A percentile compares a stretch with the other conserved stretches of the same genome.
Evolutionary conservation across 2,888 invertebrate genomes (phyloP).

Genomic region (Lasioglossum calceatum): DNA sequence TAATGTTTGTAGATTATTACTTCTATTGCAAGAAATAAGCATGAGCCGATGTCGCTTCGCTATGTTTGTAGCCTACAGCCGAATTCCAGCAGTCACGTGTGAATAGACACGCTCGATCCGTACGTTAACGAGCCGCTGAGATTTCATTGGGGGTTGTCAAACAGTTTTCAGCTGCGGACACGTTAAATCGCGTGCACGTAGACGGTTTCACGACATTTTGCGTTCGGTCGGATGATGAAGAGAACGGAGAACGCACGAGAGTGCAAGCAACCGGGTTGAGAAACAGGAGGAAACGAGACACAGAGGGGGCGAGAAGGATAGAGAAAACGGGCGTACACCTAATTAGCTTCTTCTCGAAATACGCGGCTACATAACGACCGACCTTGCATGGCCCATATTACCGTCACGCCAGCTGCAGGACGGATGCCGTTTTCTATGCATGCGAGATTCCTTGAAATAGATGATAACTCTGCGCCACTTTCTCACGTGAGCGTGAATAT

Average conservation of each 20-base stretch:
- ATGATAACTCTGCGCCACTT: conserved; percentile 30
- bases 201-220: conserved; percentile 45
- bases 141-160: conserved; percentile 46
- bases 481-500: neutral
- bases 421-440: conserved; percentile 44
- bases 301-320: conserved; percentile 8
- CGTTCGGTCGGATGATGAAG: conserved; percentile 7
- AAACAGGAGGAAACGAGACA: neutral
- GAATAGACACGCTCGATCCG: conserved; percentile 16
- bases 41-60: neutral
- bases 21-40: neutral
- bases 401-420: conserved; percentile 44
- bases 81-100: neutral
- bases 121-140: conserved; percentile 23
- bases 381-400: conserved; percentile 48
- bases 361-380: conserved; percentile 49
- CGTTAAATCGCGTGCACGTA: conserved; percentile 54
- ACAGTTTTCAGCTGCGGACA: conserved; percentile 29
- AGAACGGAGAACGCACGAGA: neutral
- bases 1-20: neutral
- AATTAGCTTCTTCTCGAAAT: conserved; percentile 63
- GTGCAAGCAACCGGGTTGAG: neutral
- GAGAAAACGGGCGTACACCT: conserved; percentile 34
- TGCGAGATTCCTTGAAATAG: conserved; percentile 38
- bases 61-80: neutral